phyloP scores from a whole-genome alignment of 1,140 invertebrate genomes.

The Hyles vespertilio region DNA sequence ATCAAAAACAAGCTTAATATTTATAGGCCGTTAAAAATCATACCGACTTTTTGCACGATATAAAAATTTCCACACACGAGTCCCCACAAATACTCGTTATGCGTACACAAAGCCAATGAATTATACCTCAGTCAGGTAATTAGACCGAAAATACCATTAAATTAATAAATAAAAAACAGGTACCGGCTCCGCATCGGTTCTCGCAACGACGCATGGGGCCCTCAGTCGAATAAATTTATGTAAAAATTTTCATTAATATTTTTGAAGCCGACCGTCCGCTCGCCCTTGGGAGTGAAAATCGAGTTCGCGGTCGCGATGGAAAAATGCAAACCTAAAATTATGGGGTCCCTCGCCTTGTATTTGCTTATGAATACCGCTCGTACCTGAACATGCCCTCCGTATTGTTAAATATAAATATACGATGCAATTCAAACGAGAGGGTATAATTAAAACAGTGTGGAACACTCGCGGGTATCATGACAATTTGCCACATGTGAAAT shows the following conservation, averaged over 20 bases:
- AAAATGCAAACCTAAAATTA: conserved; percentile 75
- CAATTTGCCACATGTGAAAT: neutral
- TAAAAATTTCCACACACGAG: conserved; percentile 36
- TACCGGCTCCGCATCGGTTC: conserved; percentile 51
- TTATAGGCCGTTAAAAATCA: neutral
- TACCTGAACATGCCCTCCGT: conserved; percentile 42
- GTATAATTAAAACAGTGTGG: conserved; percentile 51
- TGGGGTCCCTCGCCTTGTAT: conserved; percentile 68
- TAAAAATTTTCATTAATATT: conserved; percentile 76
- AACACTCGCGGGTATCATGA: neutral
- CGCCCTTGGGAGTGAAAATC: conserved; percentile 70
- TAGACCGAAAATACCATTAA: conserved; percentile 75
- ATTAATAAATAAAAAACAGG: conserved; percentile 76
- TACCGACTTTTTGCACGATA: conserved; percentile 7
- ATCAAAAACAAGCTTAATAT: neutral
- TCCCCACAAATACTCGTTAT: conserved; percentile 55
- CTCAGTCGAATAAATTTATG: conserved; percentile 74
- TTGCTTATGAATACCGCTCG: conserved; percentile 70
- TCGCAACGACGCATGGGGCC: conserved; percentile 55
- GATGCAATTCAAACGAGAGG: conserved; percentile 51
- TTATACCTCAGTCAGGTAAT: conserved; percentile 72
- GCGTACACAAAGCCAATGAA: conserved; percentile 53
- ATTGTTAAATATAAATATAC: conserved; percentile 42
- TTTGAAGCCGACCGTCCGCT: conserved; percentile 67
- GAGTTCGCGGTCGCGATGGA: conserved; percentile 72